A percentile compares a stretch with the other conserved stretches of the same genome.
phyloP scores from a whole-genome alignment of 2,888 invertebrate species.

The Drosophila nr. medialis region DNA sequence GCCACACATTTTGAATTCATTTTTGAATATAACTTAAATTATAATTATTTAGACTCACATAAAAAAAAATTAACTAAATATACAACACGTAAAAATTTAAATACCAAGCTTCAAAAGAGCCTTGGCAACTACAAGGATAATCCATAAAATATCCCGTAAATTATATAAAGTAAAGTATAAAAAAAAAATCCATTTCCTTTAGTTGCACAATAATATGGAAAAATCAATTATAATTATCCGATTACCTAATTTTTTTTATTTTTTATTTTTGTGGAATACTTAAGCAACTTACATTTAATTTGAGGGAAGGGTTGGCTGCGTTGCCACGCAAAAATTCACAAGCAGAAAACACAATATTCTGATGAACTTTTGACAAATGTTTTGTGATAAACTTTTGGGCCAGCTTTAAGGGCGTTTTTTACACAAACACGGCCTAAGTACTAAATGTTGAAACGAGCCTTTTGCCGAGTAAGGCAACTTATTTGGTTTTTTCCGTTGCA shows the following conservation, averaged over 20 bases:
- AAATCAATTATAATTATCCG: not conserved
- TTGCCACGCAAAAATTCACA: not conserved
- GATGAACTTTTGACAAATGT: not conserved
- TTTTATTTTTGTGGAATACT: not conserved
- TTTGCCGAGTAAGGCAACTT: conserved; percentile 7
- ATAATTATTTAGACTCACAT: no score
- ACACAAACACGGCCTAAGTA: conserved; percentile 22
- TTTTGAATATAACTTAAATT: not conserved
- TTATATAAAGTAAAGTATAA: not conserved
- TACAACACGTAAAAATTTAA: not conserved
- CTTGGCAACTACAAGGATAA: not conserved
- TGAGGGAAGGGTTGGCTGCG: not conserved
- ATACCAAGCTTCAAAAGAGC: not conserved
- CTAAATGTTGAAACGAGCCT: conserved; percentile 8
- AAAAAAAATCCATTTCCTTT: not conserved
- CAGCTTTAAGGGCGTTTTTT: not conserved
- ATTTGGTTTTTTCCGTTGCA: conserved; percentile 31
- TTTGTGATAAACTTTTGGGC: not conserved
- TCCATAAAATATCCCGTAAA: not conserved
- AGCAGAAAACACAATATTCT: conserved; percentile 9
- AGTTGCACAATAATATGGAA: not conserved
- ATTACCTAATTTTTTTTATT: not conserved
- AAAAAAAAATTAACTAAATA: not conserved
- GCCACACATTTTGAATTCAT: not conserved
- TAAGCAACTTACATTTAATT: conserved; percentile 31